phyloP scores from a whole-genome alignment of 2,888 invertebrate species.

The Cheilosia soror region DNA sequence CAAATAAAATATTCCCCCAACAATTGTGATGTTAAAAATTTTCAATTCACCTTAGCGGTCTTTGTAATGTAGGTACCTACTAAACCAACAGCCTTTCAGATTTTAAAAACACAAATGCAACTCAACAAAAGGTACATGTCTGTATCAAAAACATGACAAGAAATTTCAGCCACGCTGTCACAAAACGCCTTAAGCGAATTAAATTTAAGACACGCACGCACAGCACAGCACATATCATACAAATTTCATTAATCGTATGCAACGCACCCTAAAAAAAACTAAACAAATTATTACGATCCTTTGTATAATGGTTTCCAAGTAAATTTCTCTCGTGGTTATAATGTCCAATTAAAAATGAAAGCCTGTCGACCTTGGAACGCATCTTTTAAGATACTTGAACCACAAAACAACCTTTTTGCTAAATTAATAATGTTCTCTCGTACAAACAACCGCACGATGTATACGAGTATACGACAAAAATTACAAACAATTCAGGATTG shows the following conservation, averaged over 20 bases:
- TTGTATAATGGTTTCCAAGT: background rate
- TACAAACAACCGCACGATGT: constrained; percentile 14
- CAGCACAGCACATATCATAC: background rate
- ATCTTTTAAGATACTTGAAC: constrained; percentile 18
- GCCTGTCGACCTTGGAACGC: background rate
- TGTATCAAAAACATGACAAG: too few species aligned
- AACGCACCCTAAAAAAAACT: background rate
- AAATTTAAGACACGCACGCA: background rate
- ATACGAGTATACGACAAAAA: constrained; percentile 2
- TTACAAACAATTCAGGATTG: constrained; percentile 18
- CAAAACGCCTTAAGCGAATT: background rate
- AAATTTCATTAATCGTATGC: background rate
- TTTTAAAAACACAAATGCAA: too few species aligned
- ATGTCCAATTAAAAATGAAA: constrained; percentile 7
- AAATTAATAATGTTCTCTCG: constrained; percentile 57
- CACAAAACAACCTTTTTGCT: constrained; percentile 42
- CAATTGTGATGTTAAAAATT: too few species aligned
- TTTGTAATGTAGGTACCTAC: too few species aligned
- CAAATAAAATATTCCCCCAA: too few species aligned
- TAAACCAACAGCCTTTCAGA: too few species aligned
- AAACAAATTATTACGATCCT: constrained; percentile 9
- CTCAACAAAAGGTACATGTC: too few species aligned
- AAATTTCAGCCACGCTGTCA: background rate
- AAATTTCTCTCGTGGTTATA: constrained; percentile 1
- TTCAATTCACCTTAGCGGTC: too few species aligned